Percentiles rank a stretch among this genome's conserved stretches.
phyloP scores from a whole-genome alignment of 2,797 vertebrate genomes.

The Astyanax mexicanus region DNA sequence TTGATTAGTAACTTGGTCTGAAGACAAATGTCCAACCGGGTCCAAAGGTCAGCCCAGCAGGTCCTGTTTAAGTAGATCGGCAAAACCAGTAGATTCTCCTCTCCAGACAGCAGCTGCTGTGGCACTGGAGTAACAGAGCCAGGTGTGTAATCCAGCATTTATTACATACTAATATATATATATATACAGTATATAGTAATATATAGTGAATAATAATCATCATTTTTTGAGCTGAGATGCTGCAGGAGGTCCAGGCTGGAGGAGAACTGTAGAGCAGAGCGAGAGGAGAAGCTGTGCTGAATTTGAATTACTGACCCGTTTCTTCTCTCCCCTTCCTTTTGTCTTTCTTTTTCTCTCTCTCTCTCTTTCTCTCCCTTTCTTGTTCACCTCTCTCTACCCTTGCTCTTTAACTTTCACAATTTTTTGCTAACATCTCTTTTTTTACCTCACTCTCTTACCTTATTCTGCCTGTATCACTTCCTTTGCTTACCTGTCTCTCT shows the following conservation, averaged over 20 bases:
- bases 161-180: neutral
- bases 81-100: neutral
- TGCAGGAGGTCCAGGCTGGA: too few relatives aligned
- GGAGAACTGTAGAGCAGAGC: too few relatives aligned
- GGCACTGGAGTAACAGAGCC: too few relatives aligned
- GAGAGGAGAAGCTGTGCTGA: too few relatives aligned
- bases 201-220: too few relatives aligned
- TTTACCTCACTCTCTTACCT: too few relatives aligned
- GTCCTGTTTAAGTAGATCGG: neutral
- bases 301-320: neutral
- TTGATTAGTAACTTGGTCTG: neutral
- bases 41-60: neutral
- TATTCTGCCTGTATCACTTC: too few relatives aligned
- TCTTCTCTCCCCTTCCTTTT: conserved; percentile 4
- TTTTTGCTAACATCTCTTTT: too few relatives aligned
- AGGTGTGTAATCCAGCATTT: neutral
- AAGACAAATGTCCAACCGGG: neutral
- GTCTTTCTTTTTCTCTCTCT: neutral
- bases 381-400: neutral
- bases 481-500: neutral
- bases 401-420: too few relatives aligned
- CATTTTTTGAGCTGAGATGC: neutral
- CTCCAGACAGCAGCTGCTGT: neutral
- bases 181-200: too few relatives aligned
- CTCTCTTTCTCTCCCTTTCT: too few relatives aligned